Evolutionary conservation across 2,113 vertebrate species (phyloP), one percentile per base, ranked within the genome.

Genomic region (Dermatemys mawii): DNA sequence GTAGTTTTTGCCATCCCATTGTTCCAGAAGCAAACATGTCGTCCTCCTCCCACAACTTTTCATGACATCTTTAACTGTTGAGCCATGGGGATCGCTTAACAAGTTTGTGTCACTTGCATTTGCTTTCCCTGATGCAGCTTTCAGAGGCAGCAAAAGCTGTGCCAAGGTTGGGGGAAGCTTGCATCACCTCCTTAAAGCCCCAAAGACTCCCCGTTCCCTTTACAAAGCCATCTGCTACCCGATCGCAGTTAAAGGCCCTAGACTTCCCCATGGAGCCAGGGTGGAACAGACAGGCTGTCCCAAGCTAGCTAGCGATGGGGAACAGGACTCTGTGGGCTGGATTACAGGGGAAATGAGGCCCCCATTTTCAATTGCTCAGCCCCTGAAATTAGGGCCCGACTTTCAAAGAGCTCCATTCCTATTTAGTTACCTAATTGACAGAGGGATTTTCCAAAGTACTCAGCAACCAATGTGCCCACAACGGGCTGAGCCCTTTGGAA

Each of bases 1-100:
- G 46, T 79, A 1, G 5, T 8, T 5, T 1, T 24, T 19, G 50
- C 78, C 67, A 88, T 81, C 12, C 10, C 3, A 0, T 9, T 16
- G 0, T 22, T 93, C 16, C 67, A 89, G 76, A 44, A 44, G 50
- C 3, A 2, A 82, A 7, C 32, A 51, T 88, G 13, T 86, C 6
- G 27, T 49, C 35, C 38, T 86, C 6, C 32, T 49, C 35, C 38
- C 10, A 54, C 63, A 21, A 4, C 14, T 16, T 73, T 54, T 46
- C 46, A 12, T 35, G 81, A 46, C 32, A 75, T 11, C 17, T 49
- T 81, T 78, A 50, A 29, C 32, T 53, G n/a, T 38, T 73, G 38
- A 87, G 53, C 57, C 73, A 4, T 54, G 83, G 24, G 29, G 44
- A 4, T 50, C n/a, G 26, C 81, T 81, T 87, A 67, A 38, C 46